Evolutionary conservation across 2,888 invertebrate species (phyloP), one percentile per base, ranked within the genome.

Genomic region (Chloroclysta siterata): DNA sequence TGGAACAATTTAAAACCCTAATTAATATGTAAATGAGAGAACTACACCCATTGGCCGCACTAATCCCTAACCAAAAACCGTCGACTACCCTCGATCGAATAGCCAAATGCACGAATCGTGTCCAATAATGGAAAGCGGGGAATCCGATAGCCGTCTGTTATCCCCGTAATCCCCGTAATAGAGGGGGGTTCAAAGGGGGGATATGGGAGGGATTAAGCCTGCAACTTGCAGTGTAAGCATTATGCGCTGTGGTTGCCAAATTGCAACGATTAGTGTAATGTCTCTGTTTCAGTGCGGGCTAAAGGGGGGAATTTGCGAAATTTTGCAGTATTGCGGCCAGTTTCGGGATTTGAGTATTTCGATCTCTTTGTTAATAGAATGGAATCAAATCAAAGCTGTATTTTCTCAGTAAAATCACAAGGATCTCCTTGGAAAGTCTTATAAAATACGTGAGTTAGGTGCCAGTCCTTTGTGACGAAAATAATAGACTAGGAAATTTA

Each of bases 101-200:
- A 63, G 60, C 57, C 63, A 70, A 69, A 70, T 68, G 72, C 70
- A 67, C 62, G 58, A 67, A 64, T 61, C 64, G 62, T 70, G 70
- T 67, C 60, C 55, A 63, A 64, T 53, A 65, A 65, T 59, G 63
- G 58, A 41, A 56, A 65, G 61, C 65, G 66, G 46, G 55, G 54
- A 57, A 55, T 66, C 68, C 66, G 63, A 70, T 70, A 70, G 65
- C 60, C 63, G 54, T 60, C 69, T 65, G 66, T 67, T 66, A 67
- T 58, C 64, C 65, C 54, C 42, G 44, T 70, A 64, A 65, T 55
- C 66, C 64, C 58, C 66, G 47, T 68, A 64, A 70, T 60, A 53
- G 68, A 42, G 36, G 22, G 57, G 57, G 50, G 62, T 60, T 17
- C 8, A 39, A 17, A 7, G 36, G 51, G 53, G 50, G 44, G 48